Evolutionary conservation across 2,113 vertebrate genomes (phyloP), one percentile per base, ranked within the genome.

Genomic region (Trematocara unimaculatum): DNA sequence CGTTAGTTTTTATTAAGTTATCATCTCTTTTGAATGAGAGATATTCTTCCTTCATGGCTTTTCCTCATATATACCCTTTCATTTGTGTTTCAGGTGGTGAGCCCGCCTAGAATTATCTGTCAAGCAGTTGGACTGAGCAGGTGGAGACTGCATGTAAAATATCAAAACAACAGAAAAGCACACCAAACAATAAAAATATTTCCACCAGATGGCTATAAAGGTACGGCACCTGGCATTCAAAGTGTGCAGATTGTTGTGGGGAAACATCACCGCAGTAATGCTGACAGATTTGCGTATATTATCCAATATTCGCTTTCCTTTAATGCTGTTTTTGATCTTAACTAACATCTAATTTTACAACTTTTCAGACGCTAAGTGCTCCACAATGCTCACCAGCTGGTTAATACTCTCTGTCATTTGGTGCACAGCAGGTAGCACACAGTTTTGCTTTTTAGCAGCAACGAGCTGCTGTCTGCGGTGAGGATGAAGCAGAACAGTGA

Each of bases 261-360:
- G 23, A 77, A 77, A 77, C 15, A 47, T 18, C 9, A 0, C 15
- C 0, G 2, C 42, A 31, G 8, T 77, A 77, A 77, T 49, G 2
- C 23, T 77, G 6, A 31, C 45, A 49, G 53, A 56, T 42, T 74
- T 40, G 55, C 18, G 2, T 62, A 17, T 47, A 77, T 84, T 84
- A 4, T 58, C 38, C 67, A 42, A 15, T 51, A 18, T 11, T 64
- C 15, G 1, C 26, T n/a, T 18, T 77, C 31, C 10, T 62, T 49
- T n/a, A 49, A 17, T 45, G 14, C 23, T 31, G 15, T 77, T 77
- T 77, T 49, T 49, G 15, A 18, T 18, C 26, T 77, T 49, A 18
- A 31, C 45, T 77, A 77, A 77, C 4, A 77, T 49, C 70, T 77
- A n/a, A 77, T 31, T 77, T 49, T 49, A 18, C 42, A 77, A 77